Conservation (phyloP, 2,797 vertebrate species). For the Danio albolineatus region DNA sequence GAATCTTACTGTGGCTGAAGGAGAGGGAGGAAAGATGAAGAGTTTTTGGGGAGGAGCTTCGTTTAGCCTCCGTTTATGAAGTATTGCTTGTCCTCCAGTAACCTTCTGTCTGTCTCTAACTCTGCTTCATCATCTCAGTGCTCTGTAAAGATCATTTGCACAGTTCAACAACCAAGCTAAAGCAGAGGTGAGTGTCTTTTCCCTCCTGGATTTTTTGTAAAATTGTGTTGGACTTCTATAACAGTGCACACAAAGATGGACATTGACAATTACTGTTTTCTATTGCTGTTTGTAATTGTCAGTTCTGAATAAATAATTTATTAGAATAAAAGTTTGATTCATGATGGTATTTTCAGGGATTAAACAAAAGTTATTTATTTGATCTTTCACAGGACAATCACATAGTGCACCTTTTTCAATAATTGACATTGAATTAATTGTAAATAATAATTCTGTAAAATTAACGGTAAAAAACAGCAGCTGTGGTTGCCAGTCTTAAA, state of each 20-base stretch:
- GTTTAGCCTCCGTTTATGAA: slow-evolving; percentile 11
- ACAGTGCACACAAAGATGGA: not conserved
- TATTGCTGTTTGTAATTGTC: not conserved
- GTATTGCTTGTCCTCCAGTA: not conserved
- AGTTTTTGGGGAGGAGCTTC: not conserved
- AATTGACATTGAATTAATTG: too few relatives aligned
- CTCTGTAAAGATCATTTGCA: not conserved
- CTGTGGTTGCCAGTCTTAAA: too few relatives aligned
- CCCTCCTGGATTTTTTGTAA: not conserved
- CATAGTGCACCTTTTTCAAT: too few relatives aligned
- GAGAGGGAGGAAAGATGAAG: not conserved
- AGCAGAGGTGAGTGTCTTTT: slow-evolving; percentile 24
- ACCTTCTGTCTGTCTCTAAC: not conserved
- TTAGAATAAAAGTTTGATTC: too few relatives aligned
- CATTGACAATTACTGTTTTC: not conserved
- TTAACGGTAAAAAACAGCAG: too few relatives aligned
- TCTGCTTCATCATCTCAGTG: not conserved
- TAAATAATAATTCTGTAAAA: too few relatives aligned
- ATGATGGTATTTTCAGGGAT: too few relatives aligned
- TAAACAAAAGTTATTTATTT: too few relatives aligned
- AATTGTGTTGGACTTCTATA: not conserved
- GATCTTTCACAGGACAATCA: too few relatives aligned
- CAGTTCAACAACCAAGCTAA: not conserved
- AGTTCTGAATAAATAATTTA: too few relatives aligned
- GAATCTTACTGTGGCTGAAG: not conserved